phyloP scores from a whole-genome alignment of 2,797 vertebrate species.

The Amphiprion clarkii region DNA sequence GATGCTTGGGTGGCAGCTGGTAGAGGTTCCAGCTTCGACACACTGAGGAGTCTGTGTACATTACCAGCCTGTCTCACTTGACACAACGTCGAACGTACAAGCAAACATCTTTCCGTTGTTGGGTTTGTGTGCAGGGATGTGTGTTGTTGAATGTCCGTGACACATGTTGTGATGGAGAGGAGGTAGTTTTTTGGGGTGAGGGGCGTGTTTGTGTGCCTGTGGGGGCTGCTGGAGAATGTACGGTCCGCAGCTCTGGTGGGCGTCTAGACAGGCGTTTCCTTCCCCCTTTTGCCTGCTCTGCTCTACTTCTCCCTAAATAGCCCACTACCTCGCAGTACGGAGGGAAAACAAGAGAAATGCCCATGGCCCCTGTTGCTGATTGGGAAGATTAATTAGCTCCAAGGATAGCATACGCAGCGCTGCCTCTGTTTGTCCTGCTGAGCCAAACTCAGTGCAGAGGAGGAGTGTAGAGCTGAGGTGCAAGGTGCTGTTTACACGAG shows the following conservation, averaged over 20 bases:
- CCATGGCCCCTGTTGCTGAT: slow-evolving; percentile 81
- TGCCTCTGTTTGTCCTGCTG: slow-evolving; percentile 76
- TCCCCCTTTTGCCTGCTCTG: slow-evolving; percentile 80
- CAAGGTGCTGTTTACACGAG: slow-evolving; percentile 29
- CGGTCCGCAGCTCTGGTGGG: slow-evolving; percentile 78
- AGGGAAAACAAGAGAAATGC: slow-evolving; percentile 86
- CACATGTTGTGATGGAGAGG: slow-evolving; percentile 36
- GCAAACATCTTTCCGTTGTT: slow-evolving; percentile 29
- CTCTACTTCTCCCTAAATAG: slow-evolving; percentile 86
- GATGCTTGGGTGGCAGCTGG: slow-evolving; percentile 63
- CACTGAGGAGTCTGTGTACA: slow-evolving; percentile 53
- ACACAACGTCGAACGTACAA: slow-evolving; percentile 25
- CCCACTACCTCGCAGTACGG: slow-evolving; percentile 63
- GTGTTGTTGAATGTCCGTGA: slow-evolving; percentile 21
- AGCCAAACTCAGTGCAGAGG: slow-evolving; percentile 38
- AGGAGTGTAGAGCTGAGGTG: slow-evolving; percentile 33
- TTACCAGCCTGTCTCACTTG: slow-evolving; percentile 35
- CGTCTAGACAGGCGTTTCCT: slow-evolving; percentile 90
- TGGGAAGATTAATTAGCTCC: slow-evolving; percentile 89
- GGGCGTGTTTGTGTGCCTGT: slow-evolving; percentile 63
- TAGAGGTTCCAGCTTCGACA: slow-evolving; percentile 41
- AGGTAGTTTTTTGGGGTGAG: slow-evolving; percentile 46
- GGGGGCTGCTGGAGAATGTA: slow-evolving; percentile 86
- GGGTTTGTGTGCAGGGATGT: not conserved
- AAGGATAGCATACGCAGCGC: slow-evolving; percentile 48